Evolutionary conservation across 1,140 invertebrate genomes (phyloP).

Genomic region (Drosophila melanica): DNA sequence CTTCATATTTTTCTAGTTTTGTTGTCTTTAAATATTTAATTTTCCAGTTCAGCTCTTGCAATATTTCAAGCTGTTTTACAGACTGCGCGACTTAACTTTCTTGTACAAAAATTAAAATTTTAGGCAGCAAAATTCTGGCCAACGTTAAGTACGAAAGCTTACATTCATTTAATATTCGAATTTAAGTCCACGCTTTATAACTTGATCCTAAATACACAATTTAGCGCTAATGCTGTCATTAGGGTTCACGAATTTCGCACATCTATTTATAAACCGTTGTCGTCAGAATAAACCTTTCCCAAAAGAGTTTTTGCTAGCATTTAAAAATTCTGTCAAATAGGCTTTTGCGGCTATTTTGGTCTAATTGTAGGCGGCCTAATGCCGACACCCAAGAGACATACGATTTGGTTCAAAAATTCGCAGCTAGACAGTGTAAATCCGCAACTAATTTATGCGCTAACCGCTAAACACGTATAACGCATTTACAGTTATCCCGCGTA

Average conservation of each 20-base stretch:
- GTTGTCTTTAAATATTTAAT: neutral
- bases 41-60: too few species aligned
- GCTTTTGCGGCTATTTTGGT: conserved; percentile 48
- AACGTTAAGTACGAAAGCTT: neutral
- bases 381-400: conserved; percentile 4
- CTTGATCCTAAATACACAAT: neutral
- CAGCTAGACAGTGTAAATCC: conserved; percentile 54
- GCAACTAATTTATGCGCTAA: conserved; percentile 63
- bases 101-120: too few species aligned
- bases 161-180: neutral
- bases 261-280: neutral
- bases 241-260: neutral
- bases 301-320: neutral
- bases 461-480: conserved; percentile 32
- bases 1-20: neutral
- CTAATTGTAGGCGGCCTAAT: conserved; percentile 14
- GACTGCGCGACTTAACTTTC: too few species aligned
- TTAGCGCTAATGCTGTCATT: neutral
- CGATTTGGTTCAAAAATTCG: conserved; percentile 8
- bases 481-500: conserved; percentile 31
- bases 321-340: conserved; percentile 22
- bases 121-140: neutral
- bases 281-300: neutral
- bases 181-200: too few species aligned
- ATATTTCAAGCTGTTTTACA: too few species aligned